Percentiles rank a stretch among this genome's conserved stretches.
Conservation (phyloP, 1,140 invertebrate genomes). For the Asobara japonica region DNA sequence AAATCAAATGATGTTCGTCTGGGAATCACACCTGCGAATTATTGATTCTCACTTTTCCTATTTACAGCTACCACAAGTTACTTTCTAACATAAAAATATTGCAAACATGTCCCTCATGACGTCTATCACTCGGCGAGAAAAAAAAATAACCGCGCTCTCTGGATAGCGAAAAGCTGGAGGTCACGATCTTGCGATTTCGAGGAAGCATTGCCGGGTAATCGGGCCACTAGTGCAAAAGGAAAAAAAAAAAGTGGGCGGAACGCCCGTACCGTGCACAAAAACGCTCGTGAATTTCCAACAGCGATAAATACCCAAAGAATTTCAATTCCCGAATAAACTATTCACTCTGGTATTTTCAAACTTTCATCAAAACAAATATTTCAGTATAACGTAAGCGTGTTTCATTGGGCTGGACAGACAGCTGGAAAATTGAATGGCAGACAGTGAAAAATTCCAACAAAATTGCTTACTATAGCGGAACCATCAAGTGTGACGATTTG, state of each 20-base stretch:
- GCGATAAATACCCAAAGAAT: background rate
- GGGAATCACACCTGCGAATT: no score
- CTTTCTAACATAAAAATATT: background rate
- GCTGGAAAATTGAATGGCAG: background rate
- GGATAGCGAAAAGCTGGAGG: background rate
- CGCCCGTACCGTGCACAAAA: background rate
- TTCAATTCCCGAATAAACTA: background rate
- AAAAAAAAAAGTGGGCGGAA: background rate
- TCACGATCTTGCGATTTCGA: background rate
- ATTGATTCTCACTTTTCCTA: no score
- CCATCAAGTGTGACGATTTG: background rate
- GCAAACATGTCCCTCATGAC: background rate
- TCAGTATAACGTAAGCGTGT: background rate
- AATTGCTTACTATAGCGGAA: background rate
- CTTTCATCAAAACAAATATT: background rate
- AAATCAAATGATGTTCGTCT: no score
- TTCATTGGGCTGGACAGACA: background rate
- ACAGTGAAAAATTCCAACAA: background rate
- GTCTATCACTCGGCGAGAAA: background rate
- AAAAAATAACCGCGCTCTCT: background rate
- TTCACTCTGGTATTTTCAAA: background rate
- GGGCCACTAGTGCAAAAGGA: background rate
- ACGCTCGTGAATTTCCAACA: background rate
- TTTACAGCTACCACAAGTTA: no score
- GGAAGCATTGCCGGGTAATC: background rate